phyloP scores from a whole-genome alignment of 2,888 invertebrate genomes.

The Sussaba pulchella region DNA sequence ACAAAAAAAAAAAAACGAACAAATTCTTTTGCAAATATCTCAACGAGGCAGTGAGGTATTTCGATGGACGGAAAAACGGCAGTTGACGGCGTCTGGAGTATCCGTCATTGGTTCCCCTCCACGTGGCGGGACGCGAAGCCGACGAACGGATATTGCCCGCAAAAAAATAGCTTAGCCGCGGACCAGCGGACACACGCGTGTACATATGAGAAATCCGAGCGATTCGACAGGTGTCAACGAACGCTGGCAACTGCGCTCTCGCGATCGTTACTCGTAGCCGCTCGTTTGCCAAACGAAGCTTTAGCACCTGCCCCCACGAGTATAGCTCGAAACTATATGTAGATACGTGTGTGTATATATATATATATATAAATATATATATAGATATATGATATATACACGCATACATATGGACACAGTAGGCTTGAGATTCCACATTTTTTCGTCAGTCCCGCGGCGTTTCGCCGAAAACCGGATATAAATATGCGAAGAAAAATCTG shows the following conservation, averaged over 20 bases:
- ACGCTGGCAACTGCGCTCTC: conserved; percentile 57
- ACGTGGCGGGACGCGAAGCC: not conserved
- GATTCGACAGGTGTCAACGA: conserved; percentile 82
- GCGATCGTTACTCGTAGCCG: conserved; percentile 61
- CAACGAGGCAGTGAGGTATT: no score
- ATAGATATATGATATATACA: not conserved
- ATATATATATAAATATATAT: conserved; percentile 7
- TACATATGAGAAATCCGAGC: conserved; percentile 73
- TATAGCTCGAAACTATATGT: conserved; percentile 44
- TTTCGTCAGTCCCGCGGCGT: conserved; percentile 38
- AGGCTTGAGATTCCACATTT: conserved; percentile 60
- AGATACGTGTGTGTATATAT: conserved; percentile 9
- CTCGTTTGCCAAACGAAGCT: conserved; percentile 47
- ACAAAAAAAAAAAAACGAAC: no score
- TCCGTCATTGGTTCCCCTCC: not conserved
- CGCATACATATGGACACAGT: conserved; percentile 4
- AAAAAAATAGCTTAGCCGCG: conserved; percentile 46
- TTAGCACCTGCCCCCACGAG: conserved; percentile 65
- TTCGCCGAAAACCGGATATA: not conserved
- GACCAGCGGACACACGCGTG: conserved; percentile 20
- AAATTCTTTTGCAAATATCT: no score
- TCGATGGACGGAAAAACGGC: no score
- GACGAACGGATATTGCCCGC: conserved; percentile 27
- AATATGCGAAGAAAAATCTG: conserved; percentile 23
- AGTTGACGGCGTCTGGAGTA: no score